Percentiles rank a stretch among this genome's conserved stretches.
These are phyloP conservation scores for Amblyopsis rosae DNA, from an alignment of 2,113 vertebrate genomes.

Conservation along the genomic window DNA sequence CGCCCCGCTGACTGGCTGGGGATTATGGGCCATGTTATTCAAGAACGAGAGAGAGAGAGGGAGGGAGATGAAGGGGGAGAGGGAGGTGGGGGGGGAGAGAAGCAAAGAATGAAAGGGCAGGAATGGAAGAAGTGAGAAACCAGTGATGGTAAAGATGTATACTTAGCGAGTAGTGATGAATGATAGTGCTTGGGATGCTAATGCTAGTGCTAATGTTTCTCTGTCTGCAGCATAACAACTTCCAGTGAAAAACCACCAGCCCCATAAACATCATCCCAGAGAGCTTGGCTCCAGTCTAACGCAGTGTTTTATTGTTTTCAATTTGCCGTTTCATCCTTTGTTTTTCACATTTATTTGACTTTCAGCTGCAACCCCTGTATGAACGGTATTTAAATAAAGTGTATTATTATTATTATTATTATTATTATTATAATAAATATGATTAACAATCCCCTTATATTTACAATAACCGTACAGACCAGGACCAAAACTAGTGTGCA, in stretches of 20 bases:
- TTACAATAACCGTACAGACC: no score
- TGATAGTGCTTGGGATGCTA: neutral
- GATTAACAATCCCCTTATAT: no score
- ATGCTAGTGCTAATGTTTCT: no score
- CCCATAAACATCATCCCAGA: constrained; percentile 10
- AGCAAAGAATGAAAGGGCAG: constrained; percentile 18
- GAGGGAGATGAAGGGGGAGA: constrained; percentile 11
- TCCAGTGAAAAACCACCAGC: constrained; percentile 55
- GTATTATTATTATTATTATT: no score
- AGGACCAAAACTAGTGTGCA: neutral
- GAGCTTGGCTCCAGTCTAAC: neutral
- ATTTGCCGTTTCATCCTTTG: no score
- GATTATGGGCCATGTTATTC: constrained; percentile 41
- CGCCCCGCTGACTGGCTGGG: no score
- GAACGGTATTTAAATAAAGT: no score
- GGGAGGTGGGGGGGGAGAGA: constrained; percentile 14
- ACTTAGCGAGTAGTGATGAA: neutral
- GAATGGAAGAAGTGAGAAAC: constrained; percentile 3
- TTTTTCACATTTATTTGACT: no score
- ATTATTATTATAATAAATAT: no score
- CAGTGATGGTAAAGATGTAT: neutral
- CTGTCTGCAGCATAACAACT: constrained; percentile 40
- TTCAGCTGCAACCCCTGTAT: no score
- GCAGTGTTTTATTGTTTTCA: neutral
- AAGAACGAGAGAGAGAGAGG: constrained; percentile 23